Evolutionary conservation across 2,888 invertebrate genomes (phyloP).

Genomic region (Ophioninae sp.): DNA sequence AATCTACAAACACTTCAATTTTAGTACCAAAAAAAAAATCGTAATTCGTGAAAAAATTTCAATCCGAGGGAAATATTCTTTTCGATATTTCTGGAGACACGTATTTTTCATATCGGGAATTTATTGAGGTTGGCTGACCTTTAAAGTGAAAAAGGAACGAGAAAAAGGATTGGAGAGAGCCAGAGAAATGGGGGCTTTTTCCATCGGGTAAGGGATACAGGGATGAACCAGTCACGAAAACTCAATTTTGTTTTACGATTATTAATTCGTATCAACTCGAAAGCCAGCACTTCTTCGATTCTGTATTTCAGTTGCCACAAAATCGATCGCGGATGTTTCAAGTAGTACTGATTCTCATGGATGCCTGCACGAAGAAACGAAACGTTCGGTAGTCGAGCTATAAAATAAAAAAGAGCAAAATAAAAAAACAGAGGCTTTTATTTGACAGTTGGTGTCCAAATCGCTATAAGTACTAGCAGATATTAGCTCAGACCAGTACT

Average conservation of each 20-base stretch:
- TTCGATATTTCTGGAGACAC: neutral
- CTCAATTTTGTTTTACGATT: conserved; percentile 53
- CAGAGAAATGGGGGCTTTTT: neutral
- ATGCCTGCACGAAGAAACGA: neutral
- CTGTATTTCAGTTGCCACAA: neutral
- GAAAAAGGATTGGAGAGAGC: neutral
- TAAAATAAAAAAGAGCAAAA: too few relatives aligned
- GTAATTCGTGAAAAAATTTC: neutral
- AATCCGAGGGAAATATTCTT: neutral
- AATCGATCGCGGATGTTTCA: conserved; percentile 19
- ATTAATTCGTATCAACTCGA: conserved; percentile 18
- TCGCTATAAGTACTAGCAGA: too few relatives aligned
- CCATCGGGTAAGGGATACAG: conserved; percentile 1
- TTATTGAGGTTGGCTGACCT: neutral
- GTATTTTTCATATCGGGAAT: neutral
- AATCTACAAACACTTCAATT: neutral
- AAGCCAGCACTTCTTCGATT: conserved; percentile 20
- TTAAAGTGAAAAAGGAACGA: neutral
- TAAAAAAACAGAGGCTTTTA: too few relatives aligned
- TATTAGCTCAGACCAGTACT: too few relatives aligned
- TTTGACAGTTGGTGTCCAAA: too few relatives aligned
- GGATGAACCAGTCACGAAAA: conserved; percentile 33
- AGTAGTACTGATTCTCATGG: conserved; percentile 8
- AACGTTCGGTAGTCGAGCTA: conserved; percentile 6
- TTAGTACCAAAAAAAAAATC: neutral